Evolutionary conservation across 2,113 vertebrate genomes (phyloP).

Genomic region (Propithecus coquereli): DNA sequence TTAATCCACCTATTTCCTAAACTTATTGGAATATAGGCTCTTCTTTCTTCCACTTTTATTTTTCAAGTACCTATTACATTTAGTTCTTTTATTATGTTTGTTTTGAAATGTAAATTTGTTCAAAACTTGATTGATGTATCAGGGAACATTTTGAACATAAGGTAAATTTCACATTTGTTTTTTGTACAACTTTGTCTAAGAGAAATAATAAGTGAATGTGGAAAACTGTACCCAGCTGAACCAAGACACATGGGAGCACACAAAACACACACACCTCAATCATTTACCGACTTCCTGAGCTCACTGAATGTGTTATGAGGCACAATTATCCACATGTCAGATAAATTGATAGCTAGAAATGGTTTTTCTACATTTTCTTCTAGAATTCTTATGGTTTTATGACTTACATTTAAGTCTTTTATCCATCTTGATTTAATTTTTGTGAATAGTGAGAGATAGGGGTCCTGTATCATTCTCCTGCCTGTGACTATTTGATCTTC

Average conservation of each 20-base stretch:
- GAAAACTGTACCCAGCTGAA: background rate
- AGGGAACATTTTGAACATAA: background rate
- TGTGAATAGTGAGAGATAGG: too few species aligned
- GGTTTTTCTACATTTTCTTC: too few species aligned
- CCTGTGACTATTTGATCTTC: too few species aligned
- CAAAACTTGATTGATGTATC: background rate
- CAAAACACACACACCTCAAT: background rate
- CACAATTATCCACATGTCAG: background rate
- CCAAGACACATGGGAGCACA: background rate
- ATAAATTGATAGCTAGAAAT: too few species aligned
- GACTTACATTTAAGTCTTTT: too few species aligned
- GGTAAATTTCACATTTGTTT: background rate
- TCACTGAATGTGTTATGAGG: rapidly evolving
- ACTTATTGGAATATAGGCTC: background rate
- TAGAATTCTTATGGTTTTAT: too few species aligned
- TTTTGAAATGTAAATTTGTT: slow-evolving; percentile 9
- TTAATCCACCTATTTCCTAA: background rate
- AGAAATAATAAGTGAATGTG: background rate
- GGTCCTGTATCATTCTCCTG: too few species aligned
- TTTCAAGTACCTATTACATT: background rate
- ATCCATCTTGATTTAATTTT: too few species aligned
- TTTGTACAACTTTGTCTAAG: background rate
- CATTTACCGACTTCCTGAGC: too few species aligned
- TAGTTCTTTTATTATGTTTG: background rate
- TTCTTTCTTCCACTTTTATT: background rate